A percentile compares a stretch with the other conserved stretches of the same genome.
phyloP scores from a whole-genome alignment of 2,797 vertebrate species.

The Diplodus puntazzo region DNA sequence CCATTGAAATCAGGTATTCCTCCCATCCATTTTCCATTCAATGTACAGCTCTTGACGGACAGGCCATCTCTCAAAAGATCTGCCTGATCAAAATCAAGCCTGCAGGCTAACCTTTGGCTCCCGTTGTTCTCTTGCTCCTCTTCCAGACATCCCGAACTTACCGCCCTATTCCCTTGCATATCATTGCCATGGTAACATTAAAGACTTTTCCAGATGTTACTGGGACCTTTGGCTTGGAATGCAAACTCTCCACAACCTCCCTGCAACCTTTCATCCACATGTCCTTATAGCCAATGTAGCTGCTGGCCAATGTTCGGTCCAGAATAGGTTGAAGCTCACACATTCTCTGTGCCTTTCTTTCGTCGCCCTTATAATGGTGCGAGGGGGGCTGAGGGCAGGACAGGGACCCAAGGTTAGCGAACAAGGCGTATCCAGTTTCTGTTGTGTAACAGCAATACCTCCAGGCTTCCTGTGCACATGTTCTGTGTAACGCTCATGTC shows the following conservation, averaged over 20 bases:
- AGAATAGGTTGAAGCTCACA: conserved; percentile 68
- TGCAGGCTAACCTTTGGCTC: conserved; percentile 64
- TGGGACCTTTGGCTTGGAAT: conserved; percentile 28
- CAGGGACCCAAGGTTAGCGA: conserved; percentile 81
- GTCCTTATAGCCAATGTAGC: conserved; percentile 22
- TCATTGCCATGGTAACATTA: conserved; percentile 78
- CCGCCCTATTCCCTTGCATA: conserved; percentile 68
- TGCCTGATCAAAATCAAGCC: conserved; percentile 80
- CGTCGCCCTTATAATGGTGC: conserved; percentile 75
- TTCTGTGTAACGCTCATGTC: conserved; percentile 78
- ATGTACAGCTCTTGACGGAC: not conserved
- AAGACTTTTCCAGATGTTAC: conserved; percentile 86
- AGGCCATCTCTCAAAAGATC: not conserved
- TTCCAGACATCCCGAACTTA: conserved; percentile 19
- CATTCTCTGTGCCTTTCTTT: conserved; percentile 74
- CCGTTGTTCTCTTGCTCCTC: conserved; percentile 17
- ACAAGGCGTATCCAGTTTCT: conserved; percentile 84
- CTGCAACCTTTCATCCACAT: conserved; percentile 39
- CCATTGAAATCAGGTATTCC: conserved; percentile 21
- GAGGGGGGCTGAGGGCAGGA: conserved; percentile 72
- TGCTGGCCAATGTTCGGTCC: conserved; percentile 24
- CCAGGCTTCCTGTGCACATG: conserved; percentile 83
- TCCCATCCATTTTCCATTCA: conserved; percentile 73
- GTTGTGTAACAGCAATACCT: conserved; percentile 83
- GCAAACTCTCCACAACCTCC: conserved; percentile 31